Base-by-base conservation (phyloP, 2,113 vertebrate species). In the Brachypteracias leptosomus region DNA sequence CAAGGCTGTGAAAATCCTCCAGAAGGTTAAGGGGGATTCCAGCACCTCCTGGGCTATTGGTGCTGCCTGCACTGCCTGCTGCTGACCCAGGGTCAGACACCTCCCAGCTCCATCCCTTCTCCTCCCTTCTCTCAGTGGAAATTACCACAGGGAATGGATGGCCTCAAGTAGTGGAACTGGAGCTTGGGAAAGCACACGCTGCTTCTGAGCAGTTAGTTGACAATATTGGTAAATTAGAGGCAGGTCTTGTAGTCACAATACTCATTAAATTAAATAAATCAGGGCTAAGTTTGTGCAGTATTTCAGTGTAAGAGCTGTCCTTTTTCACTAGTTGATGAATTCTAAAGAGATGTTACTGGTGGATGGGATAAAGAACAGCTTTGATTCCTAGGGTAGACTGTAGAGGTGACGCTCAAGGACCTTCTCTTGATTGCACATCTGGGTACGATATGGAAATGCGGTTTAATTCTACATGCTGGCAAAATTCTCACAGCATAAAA, bases 21-120 rank as follows among this genome's bases (percentile, higher is more conserved):
- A 85, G 85, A 80, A 96, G 88, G 88, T 40, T 26, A 65, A 24
- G 52, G 52, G 90, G 86, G 78, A 97, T 97, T 96, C 91, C 94
- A 93, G 82, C 89, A 94, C 72, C 92, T 78, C 65, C 71, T 38
- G 93, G 80, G 90, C 85, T 81, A 17, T 68, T 70, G 67, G 57
- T 87, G 79, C 59, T 79, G 51, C 79, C 83, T 3, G 7, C 65
- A 25, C 2, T 36, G 79, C 59, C 59, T 8, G 20, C 15, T 61
- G 72, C 59, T 96, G 95, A 91, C 93, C 93, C 35, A 6, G 73
- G 89, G 84, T 96, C 96, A 95, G 74, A 65, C 67, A 72, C 89
- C 70, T 96, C 71, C 10, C 81, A 97, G 95, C 92, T 97, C 88
- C 40, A 49, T 73, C 13, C 1, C 55, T 85, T 76, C 0, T 12